phyloP scores from a whole-genome alignment of 2,888 invertebrate genomes.

The Chymomyza procnemis region DNA sequence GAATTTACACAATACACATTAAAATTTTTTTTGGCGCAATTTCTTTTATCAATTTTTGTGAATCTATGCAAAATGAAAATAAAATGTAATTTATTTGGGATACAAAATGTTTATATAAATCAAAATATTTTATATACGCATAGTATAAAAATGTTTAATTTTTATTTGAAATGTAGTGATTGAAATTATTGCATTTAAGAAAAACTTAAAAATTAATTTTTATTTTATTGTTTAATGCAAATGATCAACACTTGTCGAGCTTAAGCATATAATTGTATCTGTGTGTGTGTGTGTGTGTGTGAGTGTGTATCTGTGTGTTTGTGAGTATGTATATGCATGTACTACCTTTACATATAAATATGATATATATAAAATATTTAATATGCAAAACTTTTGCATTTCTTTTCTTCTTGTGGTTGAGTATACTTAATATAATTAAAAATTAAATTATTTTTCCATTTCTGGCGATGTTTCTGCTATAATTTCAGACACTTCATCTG shows the following conservation, averaged over 20 bases:
- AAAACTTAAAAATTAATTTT: constrained; percentile 59
- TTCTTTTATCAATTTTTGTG: background rate
- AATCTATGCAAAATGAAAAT: background rate
- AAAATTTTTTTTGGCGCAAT: constrained; percentile 2
- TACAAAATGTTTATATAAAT: background rate
- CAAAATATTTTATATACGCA: background rate
- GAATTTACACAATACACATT: constrained; percentile 20
- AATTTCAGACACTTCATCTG: constrained; percentile 12
- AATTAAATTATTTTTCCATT: constrained; percentile 20
- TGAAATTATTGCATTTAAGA: constrained; percentile 41
- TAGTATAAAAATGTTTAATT: background rate
- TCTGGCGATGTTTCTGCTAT: constrained; percentile 15
- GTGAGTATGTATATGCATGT: constrained; percentile 35
- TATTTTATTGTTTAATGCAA: constrained; percentile 30
- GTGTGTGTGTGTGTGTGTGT: constrained; percentile 17
- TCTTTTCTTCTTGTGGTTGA: constrained; percentile 43
- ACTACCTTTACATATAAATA: constrained; percentile 24
- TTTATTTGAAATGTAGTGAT: background rate
- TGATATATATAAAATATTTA: constrained; percentile 4
- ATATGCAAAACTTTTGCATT: constrained; percentile 22
- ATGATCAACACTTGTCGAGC: background rate
- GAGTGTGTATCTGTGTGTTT: constrained; percentile 15
- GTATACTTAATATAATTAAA: constrained; percentile 58
- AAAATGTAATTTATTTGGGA: background rate
- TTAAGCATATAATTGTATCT: background rate